phyloP scores from a whole-genome alignment of 2,797 vertebrate species.

The Epinephelus malabaricus region DNA sequence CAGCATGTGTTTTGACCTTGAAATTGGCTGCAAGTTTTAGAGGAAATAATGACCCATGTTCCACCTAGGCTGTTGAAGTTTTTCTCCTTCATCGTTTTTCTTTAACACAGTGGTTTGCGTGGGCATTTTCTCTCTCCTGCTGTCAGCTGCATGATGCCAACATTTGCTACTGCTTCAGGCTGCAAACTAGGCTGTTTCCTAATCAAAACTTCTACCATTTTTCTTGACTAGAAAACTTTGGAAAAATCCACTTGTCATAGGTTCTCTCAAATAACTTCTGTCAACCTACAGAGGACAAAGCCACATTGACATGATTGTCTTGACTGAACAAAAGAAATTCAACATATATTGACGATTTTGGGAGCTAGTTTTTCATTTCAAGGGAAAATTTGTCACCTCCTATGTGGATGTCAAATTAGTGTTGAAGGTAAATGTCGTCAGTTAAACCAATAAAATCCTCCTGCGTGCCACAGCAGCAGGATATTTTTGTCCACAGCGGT shows the following conservation, averaged over 20 bases:
- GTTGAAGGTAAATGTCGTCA: too few species aligned
- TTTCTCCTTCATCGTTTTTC: not conserved
- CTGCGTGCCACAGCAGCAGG: too few species aligned
- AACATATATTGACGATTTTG: not conserved
- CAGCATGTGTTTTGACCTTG: not conserved
- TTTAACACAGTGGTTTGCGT: constrained; percentile 13
- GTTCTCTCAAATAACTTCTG: not conserved
- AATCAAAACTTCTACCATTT: constrained; percentile 16
- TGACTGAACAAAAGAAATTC: not conserved
- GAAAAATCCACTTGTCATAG: not conserved
- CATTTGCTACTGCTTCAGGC: constrained; percentile 17
- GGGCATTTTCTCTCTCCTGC: constrained; percentile 3
- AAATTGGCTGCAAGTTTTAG: not conserved
- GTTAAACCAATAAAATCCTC: too few species aligned
- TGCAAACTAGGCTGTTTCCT: constrained; percentile 6
- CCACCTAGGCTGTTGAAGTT: not conserved
- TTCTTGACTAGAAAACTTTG: constrained; percentile 17
- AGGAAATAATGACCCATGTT: constrained; percentile 29
- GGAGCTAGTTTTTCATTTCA: not conserved
- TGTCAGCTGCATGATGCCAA: constrained; percentile 10
- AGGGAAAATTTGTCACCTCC: too few species aligned
- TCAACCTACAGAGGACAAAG: not conserved
- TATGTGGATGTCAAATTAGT: too few species aligned
- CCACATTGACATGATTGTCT: not conserved
- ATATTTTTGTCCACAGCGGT: too few species aligned